Conservation (phyloP, 1,140 invertebrate species). For the Drosophila sturtevanti region DNA sequence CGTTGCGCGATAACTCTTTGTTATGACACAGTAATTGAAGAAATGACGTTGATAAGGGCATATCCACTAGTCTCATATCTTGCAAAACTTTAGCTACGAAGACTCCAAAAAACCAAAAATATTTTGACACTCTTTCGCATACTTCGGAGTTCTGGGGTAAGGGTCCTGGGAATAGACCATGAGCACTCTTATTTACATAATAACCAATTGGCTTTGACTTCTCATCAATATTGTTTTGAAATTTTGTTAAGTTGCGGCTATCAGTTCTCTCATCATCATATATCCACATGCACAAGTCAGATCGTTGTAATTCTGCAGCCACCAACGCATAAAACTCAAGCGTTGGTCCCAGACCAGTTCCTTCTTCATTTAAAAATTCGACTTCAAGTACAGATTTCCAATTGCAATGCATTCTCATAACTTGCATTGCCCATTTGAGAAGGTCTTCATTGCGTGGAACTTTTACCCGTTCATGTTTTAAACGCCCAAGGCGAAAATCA, state of each 20-base stretch:
- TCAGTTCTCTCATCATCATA: conserved; percentile 87
- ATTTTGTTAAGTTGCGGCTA: not conserved
- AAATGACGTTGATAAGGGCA: conserved; percentile 97
- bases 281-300: conserved; percentile 96
- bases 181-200: conserved; percentile 91
- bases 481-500: conserved; percentile 96
- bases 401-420: conserved; percentile 95
- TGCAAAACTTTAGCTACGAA: conserved; percentile 98
- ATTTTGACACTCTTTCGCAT: conserved; percentile 90
- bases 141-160: conserved; percentile 91
- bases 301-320: conserved; percentile 96
- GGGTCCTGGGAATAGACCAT: conserved; percentile 97
- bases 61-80: conserved; percentile 97
- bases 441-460: conserved; percentile 94
- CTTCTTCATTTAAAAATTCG: conserved; percentile 98
- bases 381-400: conserved; percentile 98
- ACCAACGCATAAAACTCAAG: conserved; percentile 97
- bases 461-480: conserved; percentile 99
- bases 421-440: conserved; percentile 96
- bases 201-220: conserved; percentile 92
- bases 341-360: conserved; percentile 98
- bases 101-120: conserved; percentile 96
- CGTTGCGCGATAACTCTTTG: conserved; percentile 85
- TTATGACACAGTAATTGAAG: conserved; percentile 97
- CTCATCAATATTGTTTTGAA: conserved; percentile 82